phyloP scores from a whole-genome alignment of 2,113 vertebrate species.

The Heterocephalus glaber region DNA sequence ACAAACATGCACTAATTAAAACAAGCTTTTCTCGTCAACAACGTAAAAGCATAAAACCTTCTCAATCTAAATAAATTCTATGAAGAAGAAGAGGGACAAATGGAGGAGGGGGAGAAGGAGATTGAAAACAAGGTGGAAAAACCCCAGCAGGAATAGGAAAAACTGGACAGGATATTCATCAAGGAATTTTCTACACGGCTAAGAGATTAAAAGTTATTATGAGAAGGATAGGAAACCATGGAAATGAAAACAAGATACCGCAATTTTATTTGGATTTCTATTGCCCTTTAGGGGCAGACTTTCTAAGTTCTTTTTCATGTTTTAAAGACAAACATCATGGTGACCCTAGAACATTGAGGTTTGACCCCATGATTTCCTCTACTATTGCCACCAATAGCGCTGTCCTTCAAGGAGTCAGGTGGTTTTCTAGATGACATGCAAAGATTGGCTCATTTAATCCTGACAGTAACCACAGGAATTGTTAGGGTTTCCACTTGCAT shows the following conservation, averaged over 20 bases:
- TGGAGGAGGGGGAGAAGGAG: neutral
- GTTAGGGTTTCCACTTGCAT: neutral
- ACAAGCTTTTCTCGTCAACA: neutral
- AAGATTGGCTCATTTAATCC: too few relatives aligned
- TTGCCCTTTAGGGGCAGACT: neutral
- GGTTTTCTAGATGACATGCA: too few relatives aligned
- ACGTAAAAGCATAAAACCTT: neutral
- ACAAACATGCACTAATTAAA: neutral
- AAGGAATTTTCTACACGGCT: neutral
- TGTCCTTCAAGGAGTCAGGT: neutral
- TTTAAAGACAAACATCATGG: constrained; percentile 23
- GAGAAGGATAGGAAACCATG: neutral
- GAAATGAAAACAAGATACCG: neutral
- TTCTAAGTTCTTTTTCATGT: neutral
- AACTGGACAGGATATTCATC: neutral
- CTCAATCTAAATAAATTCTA: neutral
- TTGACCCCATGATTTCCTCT: neutral
- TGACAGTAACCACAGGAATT: accelerated
- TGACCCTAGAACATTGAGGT: neutral
- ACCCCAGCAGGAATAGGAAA: neutral
- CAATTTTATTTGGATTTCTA: neutral
- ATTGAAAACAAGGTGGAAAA: neutral
- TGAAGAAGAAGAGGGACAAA: neutral
- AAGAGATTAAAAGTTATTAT: neutral
- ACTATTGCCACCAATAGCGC: too few relatives aligned